A percentile compares a stretch with the other conserved stretches of the same genome.
These are phyloP conservation scores for Coryphaenoides rupestris DNA, from an alignment of 2,113 vertebrate genomes.

Conservation along the genomic window DNA sequence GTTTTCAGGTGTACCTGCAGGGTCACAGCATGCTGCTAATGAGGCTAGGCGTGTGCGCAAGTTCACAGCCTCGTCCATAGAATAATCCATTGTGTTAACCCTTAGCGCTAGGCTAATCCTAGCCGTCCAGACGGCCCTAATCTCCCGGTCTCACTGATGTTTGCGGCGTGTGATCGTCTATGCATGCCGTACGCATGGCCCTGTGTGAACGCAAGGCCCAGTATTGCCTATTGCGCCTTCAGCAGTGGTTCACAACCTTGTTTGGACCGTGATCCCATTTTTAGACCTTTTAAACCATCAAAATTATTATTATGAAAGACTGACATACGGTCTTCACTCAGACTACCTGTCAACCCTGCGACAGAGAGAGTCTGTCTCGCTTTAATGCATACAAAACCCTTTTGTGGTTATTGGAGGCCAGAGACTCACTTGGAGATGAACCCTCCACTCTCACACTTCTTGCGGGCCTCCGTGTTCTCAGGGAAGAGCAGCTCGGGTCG, in stretches of 20 bases:
- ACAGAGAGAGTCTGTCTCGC: not conserved
- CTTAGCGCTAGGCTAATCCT: slow-evolving; percentile 25
- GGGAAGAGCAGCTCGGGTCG: slow-evolving; percentile 95
- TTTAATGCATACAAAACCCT: too few relatives aligned
- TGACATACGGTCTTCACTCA: too few relatives aligned
- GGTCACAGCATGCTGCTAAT: not conserved
- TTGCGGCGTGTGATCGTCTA: too few relatives aligned
- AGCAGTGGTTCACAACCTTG: too few relatives aligned
- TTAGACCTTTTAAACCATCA: too few relatives aligned
- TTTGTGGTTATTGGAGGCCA: not conserved
- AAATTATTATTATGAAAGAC: too few relatives aligned
- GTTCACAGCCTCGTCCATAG: slow-evolving; percentile 13
- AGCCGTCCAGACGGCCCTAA: not conserved
- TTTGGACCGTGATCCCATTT: too few relatives aligned
- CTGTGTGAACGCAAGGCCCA: too few relatives aligned
- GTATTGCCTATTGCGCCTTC: too few relatives aligned
- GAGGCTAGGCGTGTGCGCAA: not conserved
- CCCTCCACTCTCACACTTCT: slow-evolving; percentile 95
- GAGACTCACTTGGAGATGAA: slow-evolving; percentile 94
- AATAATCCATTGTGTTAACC: slow-evolving; percentile 2
- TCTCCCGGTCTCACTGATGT: too few relatives aligned
- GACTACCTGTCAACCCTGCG: not conserved
- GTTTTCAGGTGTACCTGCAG: too few relatives aligned
- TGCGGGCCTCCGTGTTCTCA: slow-evolving; percentile 92
- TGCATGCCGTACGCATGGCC: too few relatives aligned